Percentiles rank a stretch among this genome's conserved stretches.
Conservation (phyloP, 1,140 invertebrate genomes). For the Arctopsyche grandis region DNA sequence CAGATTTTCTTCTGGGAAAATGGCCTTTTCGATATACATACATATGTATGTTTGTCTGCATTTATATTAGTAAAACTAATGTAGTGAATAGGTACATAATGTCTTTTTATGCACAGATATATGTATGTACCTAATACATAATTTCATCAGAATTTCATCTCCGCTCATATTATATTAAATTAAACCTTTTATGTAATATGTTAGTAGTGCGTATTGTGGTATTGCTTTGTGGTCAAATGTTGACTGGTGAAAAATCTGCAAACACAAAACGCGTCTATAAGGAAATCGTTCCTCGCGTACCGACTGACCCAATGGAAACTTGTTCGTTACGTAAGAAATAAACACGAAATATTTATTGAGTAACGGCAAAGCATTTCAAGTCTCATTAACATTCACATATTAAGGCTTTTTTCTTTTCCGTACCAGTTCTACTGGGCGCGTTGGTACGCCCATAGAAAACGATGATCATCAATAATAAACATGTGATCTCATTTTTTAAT, state of each 20-base stretch:
- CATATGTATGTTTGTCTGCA: too few species aligned
- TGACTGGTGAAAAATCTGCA: neutral
- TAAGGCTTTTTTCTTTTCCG: conserved; percentile 25
- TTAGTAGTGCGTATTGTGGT: too few species aligned
- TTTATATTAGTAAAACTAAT: too few species aligned
- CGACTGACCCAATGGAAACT: conserved; percentile 42
- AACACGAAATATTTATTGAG: conserved; percentile 44
- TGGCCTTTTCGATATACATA: too few species aligned
- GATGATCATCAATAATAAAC: conserved; percentile 11
- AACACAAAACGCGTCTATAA: neutral
- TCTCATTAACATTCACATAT: conserved; percentile 39
- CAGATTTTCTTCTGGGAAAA: too few species aligned
- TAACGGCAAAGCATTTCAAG: conserved; percentile 38
- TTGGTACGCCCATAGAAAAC: conserved; percentile 6
- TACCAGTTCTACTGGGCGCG: conserved; percentile 24
- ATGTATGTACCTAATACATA: too few species aligned
- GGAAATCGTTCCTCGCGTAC: conserved; percentile 30
- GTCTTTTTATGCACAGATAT: too few species aligned
- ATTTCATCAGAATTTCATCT: too few species aligned
- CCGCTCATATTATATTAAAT: too few species aligned
- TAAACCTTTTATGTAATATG: too few species aligned
- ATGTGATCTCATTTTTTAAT: conserved; percentile 14
- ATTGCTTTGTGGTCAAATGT: too few species aligned
- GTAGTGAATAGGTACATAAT: too few species aligned
- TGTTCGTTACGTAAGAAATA: conserved; percentile 44